Conservation (phyloP, 2,113 vertebrate species). For the Leucopsar rothschildi region DNA sequence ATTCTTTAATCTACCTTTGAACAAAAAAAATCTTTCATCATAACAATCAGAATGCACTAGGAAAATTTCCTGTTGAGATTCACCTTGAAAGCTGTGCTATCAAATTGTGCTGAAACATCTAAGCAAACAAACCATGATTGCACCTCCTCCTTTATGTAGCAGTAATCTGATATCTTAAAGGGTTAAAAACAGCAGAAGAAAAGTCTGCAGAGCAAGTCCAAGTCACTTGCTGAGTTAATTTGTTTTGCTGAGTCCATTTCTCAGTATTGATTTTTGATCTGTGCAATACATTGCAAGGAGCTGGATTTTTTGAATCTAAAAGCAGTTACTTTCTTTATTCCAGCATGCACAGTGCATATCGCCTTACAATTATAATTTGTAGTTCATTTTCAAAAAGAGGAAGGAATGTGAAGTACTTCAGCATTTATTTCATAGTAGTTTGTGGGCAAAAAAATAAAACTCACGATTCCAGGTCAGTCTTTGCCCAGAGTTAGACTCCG, state of each 20-base stretch:
- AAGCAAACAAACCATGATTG: background rate
- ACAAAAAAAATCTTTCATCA: background rate
- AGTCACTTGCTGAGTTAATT: constrained; percentile 71
- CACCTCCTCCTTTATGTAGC: background rate
- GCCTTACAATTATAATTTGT: background rate
- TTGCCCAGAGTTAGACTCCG: background rate
- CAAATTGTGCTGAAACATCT: background rate
- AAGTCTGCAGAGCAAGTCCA: constrained; percentile 56
- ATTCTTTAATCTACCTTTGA: background rate
- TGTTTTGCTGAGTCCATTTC: constrained; percentile 74
- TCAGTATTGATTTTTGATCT: constrained; percentile 81
- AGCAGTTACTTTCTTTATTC: constrained; percentile 64
- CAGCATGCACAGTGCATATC: background rate
- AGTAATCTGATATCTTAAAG: background rate
- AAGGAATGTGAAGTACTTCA: background rate
- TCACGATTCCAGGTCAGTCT: background rate
- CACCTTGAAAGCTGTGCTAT: background rate
- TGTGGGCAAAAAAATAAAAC: background rate
- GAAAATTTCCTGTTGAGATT: background rate
- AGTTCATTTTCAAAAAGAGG: background rate
- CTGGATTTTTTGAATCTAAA: constrained; percentile 66
- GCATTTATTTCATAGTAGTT: background rate
- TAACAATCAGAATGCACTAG: background rate
- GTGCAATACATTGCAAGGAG: constrained; percentile 55
- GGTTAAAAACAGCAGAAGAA: constrained; percentile 18